Percentiles rank a stretch among this genome's conserved stretches.
Evolutionary conservation across 2,797 vertebrate genomes (phyloP).

Genomic region (Scleropages formosus): DNA sequence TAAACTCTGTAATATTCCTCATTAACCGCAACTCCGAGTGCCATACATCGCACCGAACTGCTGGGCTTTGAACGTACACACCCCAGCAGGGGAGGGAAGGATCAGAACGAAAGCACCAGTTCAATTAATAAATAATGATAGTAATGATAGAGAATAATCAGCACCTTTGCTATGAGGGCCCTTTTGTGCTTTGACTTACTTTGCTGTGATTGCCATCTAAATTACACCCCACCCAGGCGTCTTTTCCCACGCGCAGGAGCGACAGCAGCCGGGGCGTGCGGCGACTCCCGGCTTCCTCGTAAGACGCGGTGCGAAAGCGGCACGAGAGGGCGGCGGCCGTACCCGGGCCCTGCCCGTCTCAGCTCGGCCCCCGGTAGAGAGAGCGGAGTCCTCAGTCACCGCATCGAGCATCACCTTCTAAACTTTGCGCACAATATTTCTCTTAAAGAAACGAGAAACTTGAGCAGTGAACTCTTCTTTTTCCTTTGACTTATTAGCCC

Average conservation of each 20-base stretch:
- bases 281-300: neutral
- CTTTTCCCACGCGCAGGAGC: constrained; percentile 9
- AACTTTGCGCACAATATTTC: too few relatives aligned
- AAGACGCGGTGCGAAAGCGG: neutral
- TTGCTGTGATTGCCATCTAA: constrained; percentile 33
- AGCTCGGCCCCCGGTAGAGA: neutral
- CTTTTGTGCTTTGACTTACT: constrained; percentile 27
- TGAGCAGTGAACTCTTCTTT: too few relatives aligned
- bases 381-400: neutral
- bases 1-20: constrained; percentile 72
- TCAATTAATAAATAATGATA: constrained; percentile 55
- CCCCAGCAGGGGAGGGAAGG: constrained; percentile 62
- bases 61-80: constrained; percentile 73
- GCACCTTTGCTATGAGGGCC: constrained; percentile 57
- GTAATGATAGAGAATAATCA: constrained; percentile 63
- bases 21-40: constrained; percentile 70
- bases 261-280: neutral
- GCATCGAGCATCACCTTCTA: too few relatives aligned
- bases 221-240: constrained; percentile 30
- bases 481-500: too few relatives aligned
- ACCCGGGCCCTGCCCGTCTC: neutral
- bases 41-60: constrained; percentile 75
- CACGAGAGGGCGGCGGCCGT: neutral
- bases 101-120: constrained; percentile 48
- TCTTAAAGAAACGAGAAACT: too few relatives aligned